Percentiles rank a stretch among this genome's conserved stretches.
Conservation (phyloP, 2,888 invertebrate genomes). For the Drosophila anceps region DNA sequence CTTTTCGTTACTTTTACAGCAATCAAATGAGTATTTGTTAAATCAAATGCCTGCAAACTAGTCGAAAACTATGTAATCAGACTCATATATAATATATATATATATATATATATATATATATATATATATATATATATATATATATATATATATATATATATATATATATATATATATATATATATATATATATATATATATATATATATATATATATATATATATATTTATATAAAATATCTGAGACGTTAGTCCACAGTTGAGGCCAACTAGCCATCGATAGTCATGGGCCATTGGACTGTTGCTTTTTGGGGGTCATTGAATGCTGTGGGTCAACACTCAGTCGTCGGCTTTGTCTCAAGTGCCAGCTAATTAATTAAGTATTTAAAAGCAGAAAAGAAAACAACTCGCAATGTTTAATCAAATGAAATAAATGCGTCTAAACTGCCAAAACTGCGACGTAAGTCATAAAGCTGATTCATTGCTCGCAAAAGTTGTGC, state of each 20-base stretch:
- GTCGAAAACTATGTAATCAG: slow-evolving; percentile 4
- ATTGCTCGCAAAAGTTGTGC: not conserved
- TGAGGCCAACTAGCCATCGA: not conserved
- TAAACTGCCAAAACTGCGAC: not conserved
- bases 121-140: too few relatives aligned
- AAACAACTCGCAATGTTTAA: not conserved
- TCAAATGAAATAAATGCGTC: slow-evolving; percentile 7
- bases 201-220: too few relatives aligned
- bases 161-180: too few relatives aligned
- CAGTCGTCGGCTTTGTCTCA: slow-evolving; percentile 8
- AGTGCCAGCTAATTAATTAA: slow-evolving; percentile 5
- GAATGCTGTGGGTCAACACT: slow-evolving; percentile 10
- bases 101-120: too few relatives aligned
- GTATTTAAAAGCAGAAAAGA: slow-evolving; percentile 8
- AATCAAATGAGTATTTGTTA: slow-evolving; percentile 43
- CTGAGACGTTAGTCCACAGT: not conserved
- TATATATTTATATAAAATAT: not conserved
- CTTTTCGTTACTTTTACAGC: slow-evolving; percentile 27
- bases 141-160: too few relatives aligned
- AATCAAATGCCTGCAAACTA: slow-evolving; percentile 1
- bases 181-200: too few relatives aligned
- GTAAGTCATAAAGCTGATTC: not conserved
- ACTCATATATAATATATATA: too few relatives aligned
- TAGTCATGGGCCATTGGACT: not conserved
- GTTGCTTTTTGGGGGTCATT: not conserved